Evolutionary conservation across 2,113 vertebrate genomes (phyloP).

Genomic region (Hippoglossus stenolepis): DNA sequence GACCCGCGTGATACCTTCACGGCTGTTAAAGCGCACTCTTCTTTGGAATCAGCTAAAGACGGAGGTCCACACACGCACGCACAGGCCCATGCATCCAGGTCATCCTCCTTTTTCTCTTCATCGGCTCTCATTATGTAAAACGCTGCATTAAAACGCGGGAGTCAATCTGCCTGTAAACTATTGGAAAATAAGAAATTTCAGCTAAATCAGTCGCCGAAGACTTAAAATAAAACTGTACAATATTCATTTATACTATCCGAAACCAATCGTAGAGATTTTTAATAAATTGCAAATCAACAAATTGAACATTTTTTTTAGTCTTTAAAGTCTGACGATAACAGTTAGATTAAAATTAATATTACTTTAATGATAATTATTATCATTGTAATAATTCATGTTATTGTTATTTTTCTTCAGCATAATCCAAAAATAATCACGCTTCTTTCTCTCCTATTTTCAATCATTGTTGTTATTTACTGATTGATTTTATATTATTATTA

Average conservation of each 20-base stretch:
- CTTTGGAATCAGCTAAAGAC: neutral
- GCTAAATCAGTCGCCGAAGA: neutral
- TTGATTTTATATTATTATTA: neutral
- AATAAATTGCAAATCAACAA: neutral
- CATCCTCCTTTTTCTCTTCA: neutral
- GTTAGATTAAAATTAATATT: neutral
- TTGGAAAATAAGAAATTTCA: neutral
- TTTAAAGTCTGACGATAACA: neutral
- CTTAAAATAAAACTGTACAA: neutral
- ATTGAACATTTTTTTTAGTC: neutral
- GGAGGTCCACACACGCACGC: neutral
- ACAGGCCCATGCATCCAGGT: neutral
- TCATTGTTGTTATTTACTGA: neutral
- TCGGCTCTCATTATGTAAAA: neutral
- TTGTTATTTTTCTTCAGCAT: neutral
- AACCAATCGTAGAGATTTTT: too few relatives aligned
- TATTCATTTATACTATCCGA: neutral
- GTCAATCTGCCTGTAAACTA: too few relatives aligned
- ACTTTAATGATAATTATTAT: neutral
- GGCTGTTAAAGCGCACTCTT: slow-evolving; percentile 3
- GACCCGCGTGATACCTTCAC: neutral
- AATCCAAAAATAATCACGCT: neutral
- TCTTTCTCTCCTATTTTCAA: neutral
- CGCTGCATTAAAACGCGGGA: neutral
- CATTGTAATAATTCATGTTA: neutral